A percentile compares a stretch with the other conserved stretches of the same genome.
Conservation (phyloP, 1,140 invertebrate species). For the Calliphora vicina region DNA sequence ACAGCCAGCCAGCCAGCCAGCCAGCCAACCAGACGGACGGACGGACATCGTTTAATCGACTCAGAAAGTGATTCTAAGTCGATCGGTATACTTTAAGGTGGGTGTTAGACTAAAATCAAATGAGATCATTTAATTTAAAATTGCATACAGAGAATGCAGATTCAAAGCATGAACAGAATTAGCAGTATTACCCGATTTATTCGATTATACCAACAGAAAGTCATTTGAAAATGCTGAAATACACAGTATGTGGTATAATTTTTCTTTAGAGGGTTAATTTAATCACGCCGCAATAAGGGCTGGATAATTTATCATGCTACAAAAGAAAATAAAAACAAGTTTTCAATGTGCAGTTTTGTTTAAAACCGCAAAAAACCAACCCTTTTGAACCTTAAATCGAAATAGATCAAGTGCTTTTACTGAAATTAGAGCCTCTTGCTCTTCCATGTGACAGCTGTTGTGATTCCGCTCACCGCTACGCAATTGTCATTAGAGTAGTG, state of each 20-base stretch:
- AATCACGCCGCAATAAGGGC: neutral
- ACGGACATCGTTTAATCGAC: too few relatives aligned
- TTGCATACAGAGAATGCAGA: too few relatives aligned
- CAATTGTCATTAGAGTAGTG: neutral
- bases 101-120: too few relatives aligned
- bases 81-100: too few relatives aligned
- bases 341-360: neutral
- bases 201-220: too few relatives aligned
- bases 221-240: too few relatives aligned
- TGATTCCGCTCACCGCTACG: neutral
- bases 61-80: too few relatives aligned
- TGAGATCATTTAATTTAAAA: too few relatives aligned
- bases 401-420: neutral
- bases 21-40: too few relatives aligned
- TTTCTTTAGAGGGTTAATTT: neutral
- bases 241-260: neutral
- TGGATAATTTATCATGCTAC: neutral
- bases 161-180: too few relatives aligned
- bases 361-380: neutral
- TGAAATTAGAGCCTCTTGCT: neutral
- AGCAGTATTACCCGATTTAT: too few relatives aligned
- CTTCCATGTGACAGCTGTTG: slow-evolving; percentile 6
- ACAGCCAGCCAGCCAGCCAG: too few relatives aligned
- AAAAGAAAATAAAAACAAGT: neutral
- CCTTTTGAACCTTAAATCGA: neutral